A percentile compares a stretch with the other conserved stretches of the same genome.
phyloP scores from a whole-genome alignment of 2,888 invertebrate genomes.

The Drosophila heteroneura region DNA sequence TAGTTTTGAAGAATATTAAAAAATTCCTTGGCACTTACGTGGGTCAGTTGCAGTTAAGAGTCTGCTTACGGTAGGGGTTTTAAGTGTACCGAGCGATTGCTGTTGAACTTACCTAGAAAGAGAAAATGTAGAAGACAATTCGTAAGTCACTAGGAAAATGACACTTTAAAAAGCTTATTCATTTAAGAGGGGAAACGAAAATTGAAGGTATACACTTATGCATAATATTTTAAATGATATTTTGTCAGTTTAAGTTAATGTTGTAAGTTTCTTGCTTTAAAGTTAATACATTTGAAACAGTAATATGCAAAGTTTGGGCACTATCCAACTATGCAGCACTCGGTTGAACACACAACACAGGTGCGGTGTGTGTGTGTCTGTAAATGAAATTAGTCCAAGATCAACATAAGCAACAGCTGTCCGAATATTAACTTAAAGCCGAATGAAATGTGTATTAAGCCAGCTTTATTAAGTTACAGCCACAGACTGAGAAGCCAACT shows the following conservation, averaged over 20 bases:
- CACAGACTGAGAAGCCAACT: conserved; percentile 42
- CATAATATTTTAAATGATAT: background rate
- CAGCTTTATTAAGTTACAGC: conserved; percentile 42
- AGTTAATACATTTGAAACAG: background rate
- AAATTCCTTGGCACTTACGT: conserved; percentile 58
- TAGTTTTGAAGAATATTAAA: conserved; percentile 60
- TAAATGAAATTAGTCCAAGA: conserved; percentile 46
- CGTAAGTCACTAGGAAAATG: conserved; percentile 25
- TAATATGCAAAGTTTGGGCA: conserved; percentile 15
- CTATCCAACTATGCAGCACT: conserved; percentile 5
- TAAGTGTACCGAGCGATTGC: conserved; percentile 16
- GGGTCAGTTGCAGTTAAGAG: conserved; percentile 20
- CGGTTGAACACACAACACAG: background rate
- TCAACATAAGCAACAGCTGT: conserved; percentile 35
- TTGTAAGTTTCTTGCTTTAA: background rate
- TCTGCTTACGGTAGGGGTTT: background rate
- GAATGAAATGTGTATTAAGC: conserved; percentile 35
- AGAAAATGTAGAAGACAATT: conserved; percentile 22
- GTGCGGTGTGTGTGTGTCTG: background rate
- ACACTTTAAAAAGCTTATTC: conserved; percentile 17
- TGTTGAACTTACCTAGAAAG: conserved; percentile 47
- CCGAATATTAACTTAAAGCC: conserved; percentile 27
- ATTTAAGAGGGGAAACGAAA: background rate
- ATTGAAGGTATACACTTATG: background rate
- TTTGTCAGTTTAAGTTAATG: background rate